Evolutionary conservation across 1,140 invertebrate genomes (phyloP).

Genomic region (Lepidostoma basale): DNA sequence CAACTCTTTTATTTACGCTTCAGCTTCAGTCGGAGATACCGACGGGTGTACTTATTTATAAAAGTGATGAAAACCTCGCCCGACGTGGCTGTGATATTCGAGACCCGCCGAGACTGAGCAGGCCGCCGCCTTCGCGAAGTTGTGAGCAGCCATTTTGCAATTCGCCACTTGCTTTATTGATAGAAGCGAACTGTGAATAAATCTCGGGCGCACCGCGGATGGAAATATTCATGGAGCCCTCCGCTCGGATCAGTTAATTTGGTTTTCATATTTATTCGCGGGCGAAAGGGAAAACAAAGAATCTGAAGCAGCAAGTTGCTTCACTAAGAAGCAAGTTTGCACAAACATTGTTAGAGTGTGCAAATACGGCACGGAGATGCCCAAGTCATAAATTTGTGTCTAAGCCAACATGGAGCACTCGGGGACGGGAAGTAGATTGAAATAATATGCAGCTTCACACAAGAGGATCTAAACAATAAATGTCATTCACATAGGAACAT

Average conservation of each 20-base stretch:
- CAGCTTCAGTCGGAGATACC: not conserved
- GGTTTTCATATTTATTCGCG: not conserved
- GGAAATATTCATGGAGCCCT: not conserved
- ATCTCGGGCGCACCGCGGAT: not conserved
- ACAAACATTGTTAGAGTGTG: not conserved
- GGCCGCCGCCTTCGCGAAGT: not conserved
- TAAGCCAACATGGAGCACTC: not conserved
- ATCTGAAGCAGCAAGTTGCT: not conserved
- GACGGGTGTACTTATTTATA: not conserved
- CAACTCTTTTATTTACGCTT: not conserved
- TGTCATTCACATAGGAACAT: too few relatives aligned
- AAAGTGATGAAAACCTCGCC: slow-evolving; percentile 11
- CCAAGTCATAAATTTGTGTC: not conserved
- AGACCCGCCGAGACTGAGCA: not conserved
- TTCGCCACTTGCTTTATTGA: slow-evolving; percentile 18
- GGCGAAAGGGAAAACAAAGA: not conserved
- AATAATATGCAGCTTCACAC: too few relatives aligned
- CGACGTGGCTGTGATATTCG: not conserved
- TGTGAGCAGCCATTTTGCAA: not conserved
- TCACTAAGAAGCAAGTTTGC: not conserved
- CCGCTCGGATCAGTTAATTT: not conserved
- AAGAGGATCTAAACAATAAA: too few relatives aligned
- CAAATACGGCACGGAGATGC: not conserved
- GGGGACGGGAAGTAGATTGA: too few relatives aligned
- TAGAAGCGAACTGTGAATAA: slow-evolving; percentile 13